Evolutionary conservation across 2,888 invertebrate genomes (phyloP), one percentile per base, ranked within the genome.

Genomic region (Drosophila mayaguana): DNA sequence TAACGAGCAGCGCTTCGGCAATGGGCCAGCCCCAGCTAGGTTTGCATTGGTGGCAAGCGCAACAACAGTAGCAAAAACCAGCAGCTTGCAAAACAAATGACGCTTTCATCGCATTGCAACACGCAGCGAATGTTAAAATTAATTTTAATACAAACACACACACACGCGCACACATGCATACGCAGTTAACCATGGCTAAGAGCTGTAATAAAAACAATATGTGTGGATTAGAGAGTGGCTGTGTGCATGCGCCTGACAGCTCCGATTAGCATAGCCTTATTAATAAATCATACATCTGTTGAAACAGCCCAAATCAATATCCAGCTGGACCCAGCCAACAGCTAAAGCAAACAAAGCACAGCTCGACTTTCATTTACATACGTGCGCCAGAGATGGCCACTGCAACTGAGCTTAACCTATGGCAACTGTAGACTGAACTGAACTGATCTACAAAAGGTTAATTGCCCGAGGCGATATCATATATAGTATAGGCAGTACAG

Each of bases 241-340:
- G 20, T 18, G 60, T 59, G 63, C 38, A 43, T 48, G 53, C 34
- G 34, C 22, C 32, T 40, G 32, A n/a, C 34, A 48, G 61, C 74
- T 76, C 80, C 85, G 78, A 89, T 90, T 90, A 90, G 79, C 89
- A 82, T 64, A 69, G 59, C 54, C 67, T 75, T 88, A 83, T 81
- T 90, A 88, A 90, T 87, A 81, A 71, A 56, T 65, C 46, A 63
- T 56, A 62, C 74, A 77, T 54, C 68, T 69, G 83, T 76, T 51
- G 70, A 81, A 83, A 78, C 56, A 42, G n/a, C 32, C 54, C 9
- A 69, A 64, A 53, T 43, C 40, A 32, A 56, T 43, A 61, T 51
- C 28, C 46, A 59, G 22, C 42, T 36, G 55, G 11, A 20, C 14
- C 55, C 46, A 56, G 60, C 45, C 61, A 65, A 67, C 46, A 61